These are phyloP conservation scores for Pungitius pungitius DNA, from an alignment of 2,113 vertebrate species.

Conservation along the genomic window DNA sequence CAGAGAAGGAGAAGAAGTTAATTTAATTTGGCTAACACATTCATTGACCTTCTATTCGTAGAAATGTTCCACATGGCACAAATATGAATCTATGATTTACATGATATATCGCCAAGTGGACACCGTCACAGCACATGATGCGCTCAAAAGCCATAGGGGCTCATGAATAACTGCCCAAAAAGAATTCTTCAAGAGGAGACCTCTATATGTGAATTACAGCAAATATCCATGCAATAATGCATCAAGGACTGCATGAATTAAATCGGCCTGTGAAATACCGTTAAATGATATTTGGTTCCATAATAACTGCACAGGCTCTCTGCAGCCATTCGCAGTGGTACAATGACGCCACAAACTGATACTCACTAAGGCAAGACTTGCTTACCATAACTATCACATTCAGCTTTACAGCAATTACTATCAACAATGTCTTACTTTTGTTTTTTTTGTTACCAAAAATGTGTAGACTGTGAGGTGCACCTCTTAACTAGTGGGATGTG, in stretches of 20 bases:
- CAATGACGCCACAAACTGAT: not conserved
- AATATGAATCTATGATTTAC: not conserved
- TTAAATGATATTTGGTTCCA: slow-evolving; percentile 34
- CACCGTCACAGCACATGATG: not conserved
- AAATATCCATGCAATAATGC: slow-evolving; percentile 5
- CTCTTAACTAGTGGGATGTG: slow-evolving; percentile 45
- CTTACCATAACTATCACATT: not conserved
- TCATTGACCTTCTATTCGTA: not conserved
- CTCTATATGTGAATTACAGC: not conserved
- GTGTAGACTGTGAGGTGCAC: slow-evolving; percentile 11
- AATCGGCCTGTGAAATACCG: slow-evolving; percentile 11
- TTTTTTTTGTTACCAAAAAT: not conserved
- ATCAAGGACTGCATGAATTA: not conserved
- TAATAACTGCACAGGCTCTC: slow-evolving; percentile 31
- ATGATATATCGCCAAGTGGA: slow-evolving; percentile 3
- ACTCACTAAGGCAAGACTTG: not conserved
- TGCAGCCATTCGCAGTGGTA: slow-evolving; percentile 5
- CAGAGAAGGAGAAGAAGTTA: slow-evolving; percentile 14
- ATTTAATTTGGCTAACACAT: slow-evolving; percentile 55
- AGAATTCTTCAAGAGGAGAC: not conserved
- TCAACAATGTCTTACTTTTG: not conserved
- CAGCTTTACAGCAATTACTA: not conserved
- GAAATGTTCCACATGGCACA: not conserved
- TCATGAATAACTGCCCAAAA: slow-evolving; percentile 12
- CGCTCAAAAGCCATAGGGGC: not conserved